A percentile compares a stretch with the other conserved stretches of the same genome.
These are phyloP conservation scores for Sebastes umbrosus DNA, from an alignment of 2,797 vertebrate genomes.

Conservation along the genomic window DNA sequence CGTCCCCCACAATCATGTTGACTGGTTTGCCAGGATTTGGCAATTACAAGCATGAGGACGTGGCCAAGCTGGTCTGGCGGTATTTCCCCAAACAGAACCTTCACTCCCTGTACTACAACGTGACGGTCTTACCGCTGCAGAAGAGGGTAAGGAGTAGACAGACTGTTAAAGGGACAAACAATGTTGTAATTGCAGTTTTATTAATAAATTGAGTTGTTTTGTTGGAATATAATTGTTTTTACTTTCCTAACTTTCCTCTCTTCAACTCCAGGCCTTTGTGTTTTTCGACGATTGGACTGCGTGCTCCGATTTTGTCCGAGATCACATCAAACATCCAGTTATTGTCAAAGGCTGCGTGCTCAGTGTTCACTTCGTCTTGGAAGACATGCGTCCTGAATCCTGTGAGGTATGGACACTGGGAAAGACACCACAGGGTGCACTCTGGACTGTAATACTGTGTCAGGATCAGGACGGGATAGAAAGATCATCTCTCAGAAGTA, in stretches of 20 bases:
- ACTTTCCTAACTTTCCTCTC: background rate
- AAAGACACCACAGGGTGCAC: background rate
- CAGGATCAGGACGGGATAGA: background rate
- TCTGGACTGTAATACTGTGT: too few species aligned
- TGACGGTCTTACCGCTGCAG: conserved; percentile 53
- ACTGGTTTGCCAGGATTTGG: conserved; percentile 82
- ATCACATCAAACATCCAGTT: background rate
- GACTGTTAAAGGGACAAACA: background rate
- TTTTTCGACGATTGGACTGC: conserved; percentile 16
- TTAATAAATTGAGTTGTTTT: background rate
- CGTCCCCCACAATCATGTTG: conserved; percentile 72
- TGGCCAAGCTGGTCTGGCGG: conserved; percentile 81
- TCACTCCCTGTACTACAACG: conserved; percentile 40
- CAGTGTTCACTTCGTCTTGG: conserved; percentile 33
- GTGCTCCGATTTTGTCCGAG: conserved; percentile 19
- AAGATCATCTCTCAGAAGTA: background rate
- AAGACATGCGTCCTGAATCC: background rate
- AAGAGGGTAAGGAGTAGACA: conserved; percentile 58
- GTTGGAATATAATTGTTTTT: background rate
- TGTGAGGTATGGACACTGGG: conserved; percentile 51
- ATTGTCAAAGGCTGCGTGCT: background rate
- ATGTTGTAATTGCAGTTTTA: background rate
- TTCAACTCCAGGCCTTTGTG: conserved; percentile 53
- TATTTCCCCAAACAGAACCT: conserved; percentile 72
- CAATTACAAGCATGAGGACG: conserved; percentile 78